Conservation (phyloP, 1,140 invertebrate species). For the Chymomyza costata region DNA sequence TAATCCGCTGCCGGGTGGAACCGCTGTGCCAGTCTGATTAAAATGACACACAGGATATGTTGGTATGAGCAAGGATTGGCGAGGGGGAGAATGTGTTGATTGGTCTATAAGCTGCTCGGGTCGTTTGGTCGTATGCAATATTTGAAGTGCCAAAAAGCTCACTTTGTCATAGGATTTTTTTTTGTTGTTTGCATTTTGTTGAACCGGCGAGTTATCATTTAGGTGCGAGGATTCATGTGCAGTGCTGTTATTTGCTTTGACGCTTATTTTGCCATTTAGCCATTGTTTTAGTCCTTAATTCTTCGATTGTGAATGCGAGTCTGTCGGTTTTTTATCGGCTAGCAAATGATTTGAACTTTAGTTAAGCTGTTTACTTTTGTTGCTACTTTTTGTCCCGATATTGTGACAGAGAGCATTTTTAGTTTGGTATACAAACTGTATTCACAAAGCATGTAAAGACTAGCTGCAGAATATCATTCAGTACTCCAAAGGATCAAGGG, state of each 20-base stretch:
- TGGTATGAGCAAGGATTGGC: conserved; percentile 8
- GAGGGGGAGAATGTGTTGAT: conserved; percentile 29
- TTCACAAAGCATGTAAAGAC: too few species aligned
- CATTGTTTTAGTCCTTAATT: conserved; percentile 38
- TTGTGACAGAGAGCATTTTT: too few species aligned
- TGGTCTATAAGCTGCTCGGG: conserved; percentile 62
- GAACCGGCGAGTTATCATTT: conserved; percentile 52
- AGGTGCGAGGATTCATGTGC: conserved; percentile 59
- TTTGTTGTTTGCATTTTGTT: conserved; percentile 34
- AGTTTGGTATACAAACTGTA: too few species aligned
- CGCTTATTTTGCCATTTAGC: conserved; percentile 54
- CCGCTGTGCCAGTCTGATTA: conserved; percentile 55
- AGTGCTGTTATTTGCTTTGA: conserved; percentile 58
- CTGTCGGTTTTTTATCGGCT: conserved; percentile 10
- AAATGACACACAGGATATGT: conserved; percentile 36
- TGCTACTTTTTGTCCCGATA: too few species aligned
- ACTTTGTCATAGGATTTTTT: conserved; percentile 30
- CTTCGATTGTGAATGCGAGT: background rate
- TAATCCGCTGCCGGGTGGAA: conserved; percentile 65
- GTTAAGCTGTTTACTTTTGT: too few species aligned
- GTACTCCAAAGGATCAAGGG: too few species aligned
- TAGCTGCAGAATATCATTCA: too few species aligned
- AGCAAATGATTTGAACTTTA: too few species aligned
- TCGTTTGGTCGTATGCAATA: conserved; percentile 35
- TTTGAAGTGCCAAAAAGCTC: conserved; percentile 68